Base-by-base conservation (phyloP, 2,113 vertebrate genomes). In the Mesocricetus auratus region DNA sequence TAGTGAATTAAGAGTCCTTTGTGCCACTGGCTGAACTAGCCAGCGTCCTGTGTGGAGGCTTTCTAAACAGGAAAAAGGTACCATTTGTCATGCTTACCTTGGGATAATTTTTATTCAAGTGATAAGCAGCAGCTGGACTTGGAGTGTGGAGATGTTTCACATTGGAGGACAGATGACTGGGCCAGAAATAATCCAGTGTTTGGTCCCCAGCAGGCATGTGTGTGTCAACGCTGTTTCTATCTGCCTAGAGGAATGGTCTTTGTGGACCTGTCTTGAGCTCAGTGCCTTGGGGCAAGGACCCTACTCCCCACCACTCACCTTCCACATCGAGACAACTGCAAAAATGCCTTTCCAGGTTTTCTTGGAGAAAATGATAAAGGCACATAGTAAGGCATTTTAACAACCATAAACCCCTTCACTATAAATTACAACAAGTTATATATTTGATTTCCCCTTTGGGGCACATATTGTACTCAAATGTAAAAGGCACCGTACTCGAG, bases 71-170 rank as follows among this genome's bases (percentile, higher is more conserved):
- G 33, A 10, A 33, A 21, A 47, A 29, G 58, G 88, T 71, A 47
- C 56, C n/a, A 62, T 73, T 93, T 86, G 9, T 60, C 45, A 60
- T 24, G 29, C 7, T 71, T 56, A 31, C 62, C 39, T 90, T 39
- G 29, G 66, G 58, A 85, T 45, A 90, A 64, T 64, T 91, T 66
- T 50, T 77, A 75, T 93, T 81, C n/a, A 31, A 62, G 45, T 60
- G 66, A 81, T 50, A 79, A 86, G 77, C 91, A 75, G 50, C 16
- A 81, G 60, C 53, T 89, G 82, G 83, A 69, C 77, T 92, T 86
- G 21, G 8, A 71, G 56, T 87, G 53, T 31, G 56, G 71, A 92
- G 81, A 88, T 39, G 33, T 7, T 36, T 29, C 45, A 11, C 78
- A 42, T 69, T 83, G 33, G 78, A 81, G 15, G 22, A 87, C 39